Conservation (phyloP, 2,888 invertebrate genomes). For the Eupithecia inturbata region DNA sequence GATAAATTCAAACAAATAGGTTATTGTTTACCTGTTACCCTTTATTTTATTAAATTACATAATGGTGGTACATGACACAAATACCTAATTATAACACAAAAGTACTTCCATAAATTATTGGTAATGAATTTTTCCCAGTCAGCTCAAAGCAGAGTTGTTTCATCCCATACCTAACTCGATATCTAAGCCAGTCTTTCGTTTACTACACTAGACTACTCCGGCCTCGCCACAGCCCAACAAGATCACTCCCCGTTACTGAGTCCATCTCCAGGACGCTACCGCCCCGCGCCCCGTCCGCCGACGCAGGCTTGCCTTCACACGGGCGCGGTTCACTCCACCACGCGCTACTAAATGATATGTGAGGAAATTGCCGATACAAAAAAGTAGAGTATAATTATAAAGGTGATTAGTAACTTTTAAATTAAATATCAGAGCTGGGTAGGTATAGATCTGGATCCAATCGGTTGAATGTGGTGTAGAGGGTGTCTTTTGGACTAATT, state of each 20-base stretch:
- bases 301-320: neutral
- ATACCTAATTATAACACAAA: neutral
- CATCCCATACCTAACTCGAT: constrained; percentile 62
- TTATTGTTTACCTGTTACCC: neutral
- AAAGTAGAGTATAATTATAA: neutral
- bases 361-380: neutral
- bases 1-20: neutral
- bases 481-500: neutral
- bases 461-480: neutral
- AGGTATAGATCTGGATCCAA: neutral
- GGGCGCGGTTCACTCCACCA: constrained; percentile 15
- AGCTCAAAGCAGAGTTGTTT: constrained; percentile 31
- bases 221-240: constrained; percentile 33
- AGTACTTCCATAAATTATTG: neutral
- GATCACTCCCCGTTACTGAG: constrained; percentile 16
- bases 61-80: neutral
- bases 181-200: constrained; percentile 83
- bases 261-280: no score
- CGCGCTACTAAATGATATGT: constrained; percentile 1
- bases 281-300: neutral
- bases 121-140: constrained; percentile 27
- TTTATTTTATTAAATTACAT: neutral
- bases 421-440: neutral
- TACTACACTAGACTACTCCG: constrained; percentile 66
- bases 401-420: neutral